phyloP scores from a whole-genome alignment of 2,113 vertebrate species.

The Guaruba guarouba region DNA sequence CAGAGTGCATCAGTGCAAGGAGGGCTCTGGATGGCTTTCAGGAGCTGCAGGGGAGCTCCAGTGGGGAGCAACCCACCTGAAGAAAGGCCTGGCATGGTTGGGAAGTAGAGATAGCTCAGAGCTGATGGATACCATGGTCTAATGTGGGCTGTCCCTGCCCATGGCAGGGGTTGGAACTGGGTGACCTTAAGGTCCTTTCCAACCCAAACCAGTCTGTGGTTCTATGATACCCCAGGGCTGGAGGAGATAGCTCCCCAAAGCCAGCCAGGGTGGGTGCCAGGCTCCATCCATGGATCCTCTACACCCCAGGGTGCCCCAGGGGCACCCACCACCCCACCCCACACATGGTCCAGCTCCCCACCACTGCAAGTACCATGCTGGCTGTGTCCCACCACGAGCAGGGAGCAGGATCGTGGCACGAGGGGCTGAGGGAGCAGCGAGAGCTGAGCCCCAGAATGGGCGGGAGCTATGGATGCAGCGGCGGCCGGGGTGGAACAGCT shows the following conservation, averaged over 20 bases:
- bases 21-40: neutral
- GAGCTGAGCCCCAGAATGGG: neutral
- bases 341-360: fast-evolving
- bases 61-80: neutral
- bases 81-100: neutral
- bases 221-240: neutral
- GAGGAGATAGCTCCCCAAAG: neutral
- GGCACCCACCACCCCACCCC: fast-evolving
- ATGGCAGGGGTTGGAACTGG: neutral
- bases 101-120: neutral
- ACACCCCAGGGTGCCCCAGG: neutral
- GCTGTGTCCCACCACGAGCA: fast-evolving
- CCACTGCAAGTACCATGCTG: fast-evolving
- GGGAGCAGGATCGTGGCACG: fast-evolving
- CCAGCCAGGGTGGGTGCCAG: neutral
- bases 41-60: neutral
- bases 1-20: fast-evolving
- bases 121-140: neutral
- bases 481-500: conserved; percentile 58
- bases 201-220: neutral
- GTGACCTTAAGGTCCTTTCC: neutral
- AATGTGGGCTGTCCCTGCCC: neutral
- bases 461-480: neutral
- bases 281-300: neutral
- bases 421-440: neutral